phyloP scores from a whole-genome alignment of 2,113 vertebrate species.

The Brachyhypopomus gauderio region DNA sequence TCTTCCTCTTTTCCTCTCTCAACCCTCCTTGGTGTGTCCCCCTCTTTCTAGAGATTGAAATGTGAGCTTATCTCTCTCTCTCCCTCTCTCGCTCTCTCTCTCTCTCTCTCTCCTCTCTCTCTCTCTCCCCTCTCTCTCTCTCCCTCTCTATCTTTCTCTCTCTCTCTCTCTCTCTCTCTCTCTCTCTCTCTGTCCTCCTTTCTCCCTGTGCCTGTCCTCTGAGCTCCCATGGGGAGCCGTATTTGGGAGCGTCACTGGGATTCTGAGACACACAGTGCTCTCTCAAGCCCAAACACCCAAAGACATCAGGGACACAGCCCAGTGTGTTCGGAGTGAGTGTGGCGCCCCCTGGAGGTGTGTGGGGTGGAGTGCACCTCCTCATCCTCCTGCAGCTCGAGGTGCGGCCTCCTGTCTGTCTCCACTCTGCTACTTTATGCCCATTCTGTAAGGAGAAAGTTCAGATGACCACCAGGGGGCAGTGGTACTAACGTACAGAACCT shows the following conservation, averaged over 20 bases:
- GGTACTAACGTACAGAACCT: background rate
- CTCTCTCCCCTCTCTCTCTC: too few species aligned
- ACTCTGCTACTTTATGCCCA: background rate
- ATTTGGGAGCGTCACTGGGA: slow-evolving; percentile 67
- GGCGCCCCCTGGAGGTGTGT: too few species aligned
- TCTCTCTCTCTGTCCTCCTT: slow-evolving; percentile 31
- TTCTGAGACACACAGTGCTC: slow-evolving; percentile 74
- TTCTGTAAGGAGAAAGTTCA: background rate
- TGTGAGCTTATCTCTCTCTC: slow-evolving; percentile 59
- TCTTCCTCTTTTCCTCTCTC: too few species aligned
- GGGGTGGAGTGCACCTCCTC: too few species aligned
- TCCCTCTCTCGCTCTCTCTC: background rate
- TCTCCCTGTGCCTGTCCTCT: slow-evolving; percentile 39
- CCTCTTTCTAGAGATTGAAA: slow-evolving; percentile 64
- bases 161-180: slow-evolving; percentile 40
- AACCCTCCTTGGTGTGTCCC: background rate
- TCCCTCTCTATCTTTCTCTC: slow-evolving; percentile 5
- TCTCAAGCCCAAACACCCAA: slow-evolving; percentile 55
- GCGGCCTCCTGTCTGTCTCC: background rate
- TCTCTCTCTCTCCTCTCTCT: slow-evolving; percentile 39
- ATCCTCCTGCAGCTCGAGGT: too few species aligned
- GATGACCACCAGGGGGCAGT: background rate
- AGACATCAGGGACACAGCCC: too few species aligned
- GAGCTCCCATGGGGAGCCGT: slow-evolving; percentile 65
- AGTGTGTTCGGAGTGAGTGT: too few species aligned